Conservation (phyloP, 2,797 vertebrate genomes). For the Echiichthys vipera region DNA sequence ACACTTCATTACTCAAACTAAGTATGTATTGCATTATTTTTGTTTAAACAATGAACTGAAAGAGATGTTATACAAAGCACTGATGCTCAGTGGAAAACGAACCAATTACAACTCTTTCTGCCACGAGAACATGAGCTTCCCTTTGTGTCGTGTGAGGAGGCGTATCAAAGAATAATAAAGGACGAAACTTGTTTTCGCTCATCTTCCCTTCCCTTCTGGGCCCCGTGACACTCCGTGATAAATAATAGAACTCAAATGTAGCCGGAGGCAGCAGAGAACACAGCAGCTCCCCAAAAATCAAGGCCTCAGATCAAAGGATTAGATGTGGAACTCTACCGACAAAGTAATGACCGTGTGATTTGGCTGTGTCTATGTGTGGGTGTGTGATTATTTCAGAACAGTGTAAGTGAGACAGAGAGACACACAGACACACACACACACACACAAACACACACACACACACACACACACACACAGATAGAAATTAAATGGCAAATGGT, state of each 20-base stretch:
- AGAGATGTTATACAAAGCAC: background rate
- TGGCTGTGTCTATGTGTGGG: slow-evolving; percentile 14
- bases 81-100: slow-evolving; percentile 1
- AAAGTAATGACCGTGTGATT: slow-evolving; percentile 45
- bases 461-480: background rate
- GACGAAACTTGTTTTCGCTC: slow-evolving; percentile 47
- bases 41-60: background rate
- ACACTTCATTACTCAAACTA: background rate
- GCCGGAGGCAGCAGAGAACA: slow-evolving; percentile 42
- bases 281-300: slow-evolving; percentile 50
- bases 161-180: slow-evolving; percentile 45
- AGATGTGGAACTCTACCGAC: slow-evolving; percentile 37
- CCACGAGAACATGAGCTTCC: background rate
- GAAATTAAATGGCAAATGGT: slow-evolving; percentile 7
- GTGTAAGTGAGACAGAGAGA: background rate
- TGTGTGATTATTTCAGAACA: slow-evolving; percentile 36
- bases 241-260: slow-evolving; percentile 71
- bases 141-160: slow-evolving; percentile 25
- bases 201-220: slow-evolving; percentile 29
- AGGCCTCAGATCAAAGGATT: slow-evolving; percentile 63
- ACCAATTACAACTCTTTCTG: slow-evolving; percentile 37
- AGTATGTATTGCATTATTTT: background rate
- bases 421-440: background rate
- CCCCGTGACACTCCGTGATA: slow-evolving; percentile 49
- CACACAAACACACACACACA: background rate